Evolutionary conservation across 2,888 invertebrate genomes (phyloP).

Genomic region (Agrotis clavis): DNA sequence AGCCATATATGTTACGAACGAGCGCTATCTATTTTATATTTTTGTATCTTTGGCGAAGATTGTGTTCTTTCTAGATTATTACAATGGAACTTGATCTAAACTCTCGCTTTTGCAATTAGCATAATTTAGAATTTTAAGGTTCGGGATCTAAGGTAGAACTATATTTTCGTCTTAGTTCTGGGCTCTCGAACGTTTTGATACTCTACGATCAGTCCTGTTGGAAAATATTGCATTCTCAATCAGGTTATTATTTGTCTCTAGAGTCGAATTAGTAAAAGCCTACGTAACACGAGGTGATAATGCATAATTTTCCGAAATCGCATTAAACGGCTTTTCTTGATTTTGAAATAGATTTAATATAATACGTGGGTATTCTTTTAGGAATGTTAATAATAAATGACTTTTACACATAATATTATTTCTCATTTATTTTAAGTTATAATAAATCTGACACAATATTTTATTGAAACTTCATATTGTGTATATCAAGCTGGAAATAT

Average conservation of each 20-base stretch:
- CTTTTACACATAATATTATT: slow-evolving; percentile 79
- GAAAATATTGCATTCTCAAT: neutral
- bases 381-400: slow-evolving; percentile 50
- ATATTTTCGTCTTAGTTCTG: neutral
- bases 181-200: neutral
- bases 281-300: neutral
- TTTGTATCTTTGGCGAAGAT: neutral
- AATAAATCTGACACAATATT: slow-evolving; percentile 88
- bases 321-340: neutral
- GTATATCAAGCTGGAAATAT: slow-evolving; percentile 83
- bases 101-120: neutral
- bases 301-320: neutral
- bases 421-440: slow-evolving; percentile 88
- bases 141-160: neutral
- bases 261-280: neutral
- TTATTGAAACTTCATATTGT: slow-evolving; percentile 82
- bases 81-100: neutral
- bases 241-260: too few species aligned
- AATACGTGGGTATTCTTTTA: neutral
- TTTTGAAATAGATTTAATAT: neutral
- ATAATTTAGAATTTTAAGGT: neutral
- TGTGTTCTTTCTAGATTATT: neutral
- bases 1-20: neutral
- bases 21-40: neutral
- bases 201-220: neutral